A percentile compares a stretch with the other conserved stretches of the same genome.
phyloP scores from a whole-genome alignment of 2,888 invertebrate species.

The Eumacrocentrus americanus region DNA sequence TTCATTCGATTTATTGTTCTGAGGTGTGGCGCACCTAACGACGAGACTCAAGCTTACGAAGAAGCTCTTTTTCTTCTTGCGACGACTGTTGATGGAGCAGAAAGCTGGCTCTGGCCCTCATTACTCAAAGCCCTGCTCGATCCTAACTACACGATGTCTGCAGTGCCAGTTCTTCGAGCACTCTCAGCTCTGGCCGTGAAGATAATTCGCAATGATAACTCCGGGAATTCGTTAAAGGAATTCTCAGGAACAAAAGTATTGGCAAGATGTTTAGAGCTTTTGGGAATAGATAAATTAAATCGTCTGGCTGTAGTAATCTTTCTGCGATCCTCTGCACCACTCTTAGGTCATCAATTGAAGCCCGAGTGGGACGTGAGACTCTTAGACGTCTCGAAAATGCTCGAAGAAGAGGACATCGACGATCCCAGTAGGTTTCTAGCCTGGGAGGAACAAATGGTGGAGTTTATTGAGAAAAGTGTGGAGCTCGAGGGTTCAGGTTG shows the following conservation, averaged over 20 bases:
- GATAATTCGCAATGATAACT: slow-evolving; percentile 44
- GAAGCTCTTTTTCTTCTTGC: slow-evolving; percentile 54
- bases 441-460: slow-evolving; percentile 52
- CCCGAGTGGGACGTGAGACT: slow-evolving; percentile 50
- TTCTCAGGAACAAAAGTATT: slow-evolving; percentile 51
- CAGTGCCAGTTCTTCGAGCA: slow-evolving; percentile 47
- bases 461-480: slow-evolving; percentile 52
- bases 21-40: slow-evolving; percentile 45
- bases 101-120: slow-evolving; percentile 56
- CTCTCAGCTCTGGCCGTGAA: slow-evolving; percentile 49
- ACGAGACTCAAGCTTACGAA: slow-evolving; percentile 51
- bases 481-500: slow-evolving; percentile 49
- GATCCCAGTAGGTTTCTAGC: slow-evolving; percentile 34
- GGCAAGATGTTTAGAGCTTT: slow-evolving; percentile 50
- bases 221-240: slow-evolving; percentile 42
- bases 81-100: slow-evolving; percentile 54
- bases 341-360: slow-evolving; percentile 48
- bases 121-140: slow-evolving; percentile 50
- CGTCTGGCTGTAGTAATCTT: slow-evolving; percentile 45
- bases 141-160: slow-evolving; percentile 43
- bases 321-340: slow-evolving; percentile 46
- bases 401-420: slow-evolving; percentile 32
- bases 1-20: slow-evolving; percentile 54
- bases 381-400: slow-evolving; percentile 40
- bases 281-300: slow-evolving; percentile 45